Evolutionary conservation across 1,140 invertebrate species (phyloP), one percentile per base, ranked within the genome.

Genomic region (Diplogasteroides magnus): DNA sequence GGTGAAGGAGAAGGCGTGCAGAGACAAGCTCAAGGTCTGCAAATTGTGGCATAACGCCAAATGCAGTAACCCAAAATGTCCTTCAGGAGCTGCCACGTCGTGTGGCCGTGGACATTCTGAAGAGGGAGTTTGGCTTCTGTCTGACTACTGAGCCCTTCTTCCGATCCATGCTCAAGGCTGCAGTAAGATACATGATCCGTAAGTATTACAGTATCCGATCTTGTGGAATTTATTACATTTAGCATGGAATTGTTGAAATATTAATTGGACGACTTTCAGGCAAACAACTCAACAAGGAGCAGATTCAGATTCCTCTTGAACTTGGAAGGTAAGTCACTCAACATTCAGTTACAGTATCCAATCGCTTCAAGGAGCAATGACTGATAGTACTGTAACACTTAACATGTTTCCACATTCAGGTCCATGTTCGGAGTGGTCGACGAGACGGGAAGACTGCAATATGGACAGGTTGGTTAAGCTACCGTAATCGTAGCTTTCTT

Each of bases 371-470:
- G n/a, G n/a, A n/a, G n/a, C n/a, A n/a, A n/a, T n/a, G n/a, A n/a
- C n/a, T n/a, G n/a, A n/a, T n/a, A n/a, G n/a, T n/a, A n/a, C n/a
- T n/a, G n/a, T n/a, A 48, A 48, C 6, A 48, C 37, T 48, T 6
- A 48, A 48, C 6, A 48, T 48, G 37, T 11, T 11, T 48, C 37
- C 6, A 48, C 19, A 11, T 48, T 6, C 0, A 70, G 79, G 59
- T 79, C 78, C 28, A 78, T 81, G 79, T 70, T 81, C 14, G 79
- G 79, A 48, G 76, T 81, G 28, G 37, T 81, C 37, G 79, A 81
- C 67, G 79, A 81, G 64, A 79, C 77, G 19, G 55, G 67, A 2
- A 65, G 58, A 1, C 64, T 81, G 58, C 57, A 81, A 60, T 78
- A 81, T 71, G 79, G 79, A 1, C 74, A 81, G 62, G 61, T 69